Evolutionary conservation across 2,888 invertebrate species (phyloP).

Genomic region (Thyatira batis): DNA sequence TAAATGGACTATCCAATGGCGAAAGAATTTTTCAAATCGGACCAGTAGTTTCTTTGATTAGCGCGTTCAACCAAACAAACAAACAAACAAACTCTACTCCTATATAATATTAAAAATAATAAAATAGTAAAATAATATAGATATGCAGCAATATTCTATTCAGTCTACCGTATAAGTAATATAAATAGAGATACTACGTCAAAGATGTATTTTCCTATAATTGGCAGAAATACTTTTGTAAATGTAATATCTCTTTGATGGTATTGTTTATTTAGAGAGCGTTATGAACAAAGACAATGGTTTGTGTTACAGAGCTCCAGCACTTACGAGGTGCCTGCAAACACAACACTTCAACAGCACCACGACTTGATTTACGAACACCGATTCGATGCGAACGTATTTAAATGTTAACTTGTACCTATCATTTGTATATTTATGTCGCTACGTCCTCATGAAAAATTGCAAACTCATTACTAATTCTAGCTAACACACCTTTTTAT

Average conservation of each 20-base stretch:
- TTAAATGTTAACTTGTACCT: slow-evolving; percentile 42
- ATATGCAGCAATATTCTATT: too few species aligned
- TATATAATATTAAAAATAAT: too few species aligned
- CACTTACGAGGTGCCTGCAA: slow-evolving; percentile 74
- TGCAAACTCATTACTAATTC: slow-evolving; percentile 28
- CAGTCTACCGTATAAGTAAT: too few species aligned
- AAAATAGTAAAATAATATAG: too few species aligned
- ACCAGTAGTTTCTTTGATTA: too few species aligned
- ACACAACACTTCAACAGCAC: slow-evolving; percentile 68
- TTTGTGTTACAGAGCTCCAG: slow-evolving; percentile 72
- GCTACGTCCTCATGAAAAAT: slow-evolving; percentile 53
- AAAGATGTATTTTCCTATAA: slow-evolving; percentile 29
- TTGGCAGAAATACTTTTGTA: slow-evolving; percentile 17
- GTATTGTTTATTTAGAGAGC: slow-evolving; percentile 21
- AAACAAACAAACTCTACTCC: too few species aligned
- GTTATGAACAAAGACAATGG: slow-evolving; percentile 9
- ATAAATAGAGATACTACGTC: slow-evolving; percentile 32
- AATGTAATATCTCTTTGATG: slow-evolving; percentile 50
- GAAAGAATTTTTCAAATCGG: too few species aligned
- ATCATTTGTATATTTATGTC: slow-evolving; percentile 57
- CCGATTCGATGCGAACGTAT: slow-evolving; percentile 33
- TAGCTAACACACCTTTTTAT: background rate
- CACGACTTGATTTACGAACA: slow-evolving; percentile 61
- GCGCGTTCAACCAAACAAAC: too few species aligned
- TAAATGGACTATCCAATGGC: too few species aligned